These are phyloP conservation scores for Danio rerio DNA, from an alignment of 2,113 vertebrate species.

Conservation along the genomic window DNA sequence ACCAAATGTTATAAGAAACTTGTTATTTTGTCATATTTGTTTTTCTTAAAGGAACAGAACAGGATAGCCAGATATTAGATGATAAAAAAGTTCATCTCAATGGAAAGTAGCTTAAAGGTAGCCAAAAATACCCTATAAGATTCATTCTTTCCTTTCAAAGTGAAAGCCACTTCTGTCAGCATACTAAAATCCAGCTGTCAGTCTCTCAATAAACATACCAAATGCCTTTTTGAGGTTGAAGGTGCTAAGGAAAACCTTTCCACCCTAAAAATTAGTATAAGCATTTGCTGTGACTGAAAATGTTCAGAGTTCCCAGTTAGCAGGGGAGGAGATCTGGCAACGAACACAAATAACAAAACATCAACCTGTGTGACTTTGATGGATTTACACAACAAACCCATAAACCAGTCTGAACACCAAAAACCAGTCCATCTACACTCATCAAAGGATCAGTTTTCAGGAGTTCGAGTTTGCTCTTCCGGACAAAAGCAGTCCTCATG, in stretches of 20 bases:
- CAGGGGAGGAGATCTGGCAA: neutral
- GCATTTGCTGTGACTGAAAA: constrained; percentile 13
- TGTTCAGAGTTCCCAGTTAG: neutral
- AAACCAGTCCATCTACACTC: neutral
- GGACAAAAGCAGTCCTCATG: neutral
- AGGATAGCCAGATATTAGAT: no score
- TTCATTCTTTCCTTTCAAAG: neutral
- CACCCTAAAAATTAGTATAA: neutral
- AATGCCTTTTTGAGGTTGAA: neutral
- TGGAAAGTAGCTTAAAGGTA: no score
- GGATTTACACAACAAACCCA: neutral
- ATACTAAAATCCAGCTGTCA: neutral
- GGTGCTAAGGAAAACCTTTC: neutral
- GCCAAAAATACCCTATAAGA: no score
- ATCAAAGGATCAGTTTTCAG: neutral
- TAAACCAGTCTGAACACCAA: neutral
- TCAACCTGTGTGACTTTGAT: neutral
- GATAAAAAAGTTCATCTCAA: no score
- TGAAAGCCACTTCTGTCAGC: neutral
- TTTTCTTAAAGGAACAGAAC: no score
- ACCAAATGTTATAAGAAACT: no score
- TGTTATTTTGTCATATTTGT: no score
- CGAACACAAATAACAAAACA: constrained; percentile 31
- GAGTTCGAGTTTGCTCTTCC: neutral
- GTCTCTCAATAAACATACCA: neutral